phyloP scores from a whole-genome alignment of 2,113 vertebrate genomes.

The Toxotes chatareus region DNA sequence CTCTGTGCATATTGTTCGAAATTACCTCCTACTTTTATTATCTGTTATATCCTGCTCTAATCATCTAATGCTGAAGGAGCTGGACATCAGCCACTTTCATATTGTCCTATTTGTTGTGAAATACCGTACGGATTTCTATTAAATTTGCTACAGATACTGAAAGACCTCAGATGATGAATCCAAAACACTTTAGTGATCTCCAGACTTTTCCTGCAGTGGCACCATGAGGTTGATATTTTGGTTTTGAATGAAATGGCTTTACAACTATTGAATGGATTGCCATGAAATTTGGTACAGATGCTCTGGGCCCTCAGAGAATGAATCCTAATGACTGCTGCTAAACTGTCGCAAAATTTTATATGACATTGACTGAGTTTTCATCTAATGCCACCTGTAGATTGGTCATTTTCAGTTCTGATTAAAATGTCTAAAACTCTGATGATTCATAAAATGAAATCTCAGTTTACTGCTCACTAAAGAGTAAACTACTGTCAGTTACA shows the following conservation, averaged over 20 bases:
- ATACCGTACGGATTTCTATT: neutral
- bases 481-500: too few species aligned
- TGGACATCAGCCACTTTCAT: conserved; percentile 12
- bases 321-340: neutral
- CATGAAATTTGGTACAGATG: neutral
- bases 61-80: conserved; percentile 24
- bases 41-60: conserved; percentile 27
- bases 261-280: neutral
- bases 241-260: too few species aligned
- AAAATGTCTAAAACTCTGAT: neutral
- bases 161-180: neutral
- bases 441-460: too few species aligned
- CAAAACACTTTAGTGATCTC: too few species aligned
- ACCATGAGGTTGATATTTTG: too few species aligned
- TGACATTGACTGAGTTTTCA: too few species aligned
- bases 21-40: conserved; percentile 36
- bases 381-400: too few species aligned
- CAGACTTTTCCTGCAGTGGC: too few species aligned
- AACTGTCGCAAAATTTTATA: too few species aligned
- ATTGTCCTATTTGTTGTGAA: conserved; percentile 1
- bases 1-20: conserved; percentile 40
- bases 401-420: neutral
- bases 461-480: too few species aligned
- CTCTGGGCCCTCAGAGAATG: neutral
- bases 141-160: neutral